Percentiles rank a stretch among this genome's conserved stretches.
These are phyloP conservation scores for Bradypodion pumilum DNA, from an alignment of 2,797 vertebrate genomes.

Conservation along the genomic window DNA sequence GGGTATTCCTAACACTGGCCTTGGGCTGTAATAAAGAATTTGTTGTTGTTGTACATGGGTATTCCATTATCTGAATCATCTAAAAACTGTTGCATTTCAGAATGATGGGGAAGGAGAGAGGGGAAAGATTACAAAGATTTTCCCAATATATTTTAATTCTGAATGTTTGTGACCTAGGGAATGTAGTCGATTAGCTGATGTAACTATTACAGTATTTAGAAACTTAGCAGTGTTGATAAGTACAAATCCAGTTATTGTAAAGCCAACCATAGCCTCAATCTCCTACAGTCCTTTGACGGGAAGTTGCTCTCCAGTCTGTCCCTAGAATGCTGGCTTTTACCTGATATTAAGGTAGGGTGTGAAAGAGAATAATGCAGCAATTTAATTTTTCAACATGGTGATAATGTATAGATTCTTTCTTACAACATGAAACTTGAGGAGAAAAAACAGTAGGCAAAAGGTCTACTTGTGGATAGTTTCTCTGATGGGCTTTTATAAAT, in stretches of 20 bases:
- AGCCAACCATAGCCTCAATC: neutral
- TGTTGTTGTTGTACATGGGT: too few relatives aligned
- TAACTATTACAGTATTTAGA: neutral
- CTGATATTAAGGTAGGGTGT: neutral
- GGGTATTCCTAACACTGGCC: too few relatives aligned
- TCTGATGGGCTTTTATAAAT: slow-evolving; percentile 76
- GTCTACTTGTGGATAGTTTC: slow-evolving; percentile 57
- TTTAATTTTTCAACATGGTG: slow-evolving; percentile 15
- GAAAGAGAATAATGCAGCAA: slow-evolving; percentile 33
- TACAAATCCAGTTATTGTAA: neutral
- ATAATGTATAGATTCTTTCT: slow-evolving; percentile 34
- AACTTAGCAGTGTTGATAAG: neutral
- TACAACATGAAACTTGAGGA: neutral
- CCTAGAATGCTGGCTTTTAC: slow-evolving; percentile 25
- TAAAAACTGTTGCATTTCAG: neutral
- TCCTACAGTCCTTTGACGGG: neutral
- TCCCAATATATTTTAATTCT: neutral
- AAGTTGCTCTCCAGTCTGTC: neutral
- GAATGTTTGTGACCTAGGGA: neutral
- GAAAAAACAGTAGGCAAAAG: slow-evolving; percentile 35
- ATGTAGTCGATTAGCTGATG: neutral
- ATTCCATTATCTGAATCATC: neutral
- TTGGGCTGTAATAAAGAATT: too few relatives aligned
- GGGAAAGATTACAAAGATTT: neutral
- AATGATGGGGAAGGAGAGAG: neutral